phyloP scores from a whole-genome alignment of 2,113 vertebrate species.

The Calyptommatus sinebrachiatus region DNA sequence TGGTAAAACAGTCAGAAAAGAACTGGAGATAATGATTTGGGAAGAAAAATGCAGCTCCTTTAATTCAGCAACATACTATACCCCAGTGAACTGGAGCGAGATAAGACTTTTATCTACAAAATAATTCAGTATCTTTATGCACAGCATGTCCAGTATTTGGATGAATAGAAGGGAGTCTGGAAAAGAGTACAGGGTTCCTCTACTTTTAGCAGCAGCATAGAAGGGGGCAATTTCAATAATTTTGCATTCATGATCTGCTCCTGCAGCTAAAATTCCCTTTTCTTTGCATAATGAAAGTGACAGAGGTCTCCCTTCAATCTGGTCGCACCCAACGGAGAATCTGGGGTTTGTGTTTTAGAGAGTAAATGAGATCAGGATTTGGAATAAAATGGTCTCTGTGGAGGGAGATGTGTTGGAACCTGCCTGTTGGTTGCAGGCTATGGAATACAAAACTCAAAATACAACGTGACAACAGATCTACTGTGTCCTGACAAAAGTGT shows the following conservation, averaged over 20 bases:
- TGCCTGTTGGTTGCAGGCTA: background rate
- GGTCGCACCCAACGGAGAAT: too few species aligned
- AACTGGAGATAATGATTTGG: background rate
- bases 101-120: too few species aligned
- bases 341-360: background rate
- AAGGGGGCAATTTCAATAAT: too few species aligned
- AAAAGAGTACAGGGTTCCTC: too few species aligned
- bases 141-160: too few species aligned
- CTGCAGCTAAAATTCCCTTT: too few species aligned
- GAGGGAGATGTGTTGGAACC: background rate
- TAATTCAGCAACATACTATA: background rate
- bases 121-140: too few species aligned
- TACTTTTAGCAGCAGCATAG: too few species aligned
- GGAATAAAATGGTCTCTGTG: background rate
- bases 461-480: slow-evolving; percentile 6
- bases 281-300: too few species aligned
- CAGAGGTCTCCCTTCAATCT: too few species aligned
- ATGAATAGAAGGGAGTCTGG: too few species aligned
- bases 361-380: slow-evolving; percentile 13
- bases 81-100: background rate
- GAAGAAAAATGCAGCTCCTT: background rate
- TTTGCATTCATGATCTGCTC: too few species aligned
- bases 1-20: background rate
- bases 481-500: background rate
- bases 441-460: background rate